A percentile compares a stretch with the other conserved stretches of the same genome.
These are phyloP conservation scores for Cacatua alba DNA, from an alignment of 2,113 vertebrate genomes.

Conservation along the genomic window DNA sequence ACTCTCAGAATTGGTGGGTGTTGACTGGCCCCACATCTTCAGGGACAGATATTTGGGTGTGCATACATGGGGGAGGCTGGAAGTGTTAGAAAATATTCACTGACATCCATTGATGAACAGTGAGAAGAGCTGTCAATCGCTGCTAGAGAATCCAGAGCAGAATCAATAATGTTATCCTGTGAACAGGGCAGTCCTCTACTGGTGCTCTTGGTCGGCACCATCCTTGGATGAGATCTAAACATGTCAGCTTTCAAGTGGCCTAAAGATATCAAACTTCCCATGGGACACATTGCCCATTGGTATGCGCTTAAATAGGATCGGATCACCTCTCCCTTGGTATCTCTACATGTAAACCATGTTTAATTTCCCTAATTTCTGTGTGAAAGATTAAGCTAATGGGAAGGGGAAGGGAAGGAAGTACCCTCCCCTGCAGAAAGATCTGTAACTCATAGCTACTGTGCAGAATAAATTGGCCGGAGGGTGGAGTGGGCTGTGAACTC, in stretches of 20 bases:
- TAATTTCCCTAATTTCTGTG: background rate
- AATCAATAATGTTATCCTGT: background rate
- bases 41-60: background rate
- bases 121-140: background rate
- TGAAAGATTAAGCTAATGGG: background rate
- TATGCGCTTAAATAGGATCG: background rate
- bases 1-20: background rate
- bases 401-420: fast-evolving
- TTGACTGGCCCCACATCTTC: background rate
- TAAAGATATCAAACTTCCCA: background rate
- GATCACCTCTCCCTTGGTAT: background rate
- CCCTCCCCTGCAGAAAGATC: background rate
- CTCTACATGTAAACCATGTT: background rate
- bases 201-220: background rate
- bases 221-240: background rate
- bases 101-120: background rate
- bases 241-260: background rate
- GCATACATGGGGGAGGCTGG: background rate
- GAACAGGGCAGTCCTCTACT: background rate
- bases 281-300: background rate
- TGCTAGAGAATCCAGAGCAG: background rate
- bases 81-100: background rate
- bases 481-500: background rate
- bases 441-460: background rate
- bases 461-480: background rate